phyloP scores from a whole-genome alignment of 92 coral and sea anemone genomes.

The Zoanthus sociatus region DNA sequence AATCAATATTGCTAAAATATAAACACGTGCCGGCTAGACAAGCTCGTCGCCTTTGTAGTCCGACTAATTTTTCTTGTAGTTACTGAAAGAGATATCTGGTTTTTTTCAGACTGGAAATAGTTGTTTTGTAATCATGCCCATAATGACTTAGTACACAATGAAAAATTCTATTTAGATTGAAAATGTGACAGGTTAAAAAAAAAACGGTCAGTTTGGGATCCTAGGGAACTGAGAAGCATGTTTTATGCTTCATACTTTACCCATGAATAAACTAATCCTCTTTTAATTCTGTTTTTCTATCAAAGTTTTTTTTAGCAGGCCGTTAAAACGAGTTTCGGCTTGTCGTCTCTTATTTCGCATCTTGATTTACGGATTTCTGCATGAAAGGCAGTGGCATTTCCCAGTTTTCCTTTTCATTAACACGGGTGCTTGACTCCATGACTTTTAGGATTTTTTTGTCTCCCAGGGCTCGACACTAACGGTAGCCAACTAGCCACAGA shows the following conservation, averaged over 20 bases:
- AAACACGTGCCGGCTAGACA: too few relatives aligned
- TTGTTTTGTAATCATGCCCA: too few relatives aligned
- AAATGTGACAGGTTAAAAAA: constrained; percentile 68
- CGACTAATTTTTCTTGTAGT: too few relatives aligned
- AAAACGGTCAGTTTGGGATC: constrained; percentile 5
- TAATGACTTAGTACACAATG: too few relatives aligned
- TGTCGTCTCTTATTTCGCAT: constrained; percentile 31
- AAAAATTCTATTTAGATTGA: too few relatives aligned
- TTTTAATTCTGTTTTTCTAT: constrained; percentile 12
- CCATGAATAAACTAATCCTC: constrained; percentile 51
- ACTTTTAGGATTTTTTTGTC: neutral
- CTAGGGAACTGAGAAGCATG: constrained; percentile 34
- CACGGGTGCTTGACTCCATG: constrained; percentile 37
- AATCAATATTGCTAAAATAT: too few relatives aligned
- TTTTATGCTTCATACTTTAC: constrained; percentile 12
- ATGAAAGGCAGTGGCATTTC: constrained; percentile 50
- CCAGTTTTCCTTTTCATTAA: constrained; percentile 45
- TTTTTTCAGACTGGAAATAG: too few relatives aligned
- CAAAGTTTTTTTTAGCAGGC: neutral
- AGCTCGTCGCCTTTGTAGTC: too few relatives aligned
- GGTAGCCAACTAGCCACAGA: too few relatives aligned
- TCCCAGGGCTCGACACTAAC: too few relatives aligned
- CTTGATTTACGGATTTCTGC: neutral
- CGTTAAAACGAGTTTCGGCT: neutral
- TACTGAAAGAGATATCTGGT: too few relatives aligned